Percentiles rank a stretch among this genome's conserved stretches.
These are phyloP conservation scores for Capreolus pygargus DNA, from an alignment of 2,113 vertebrate species.

Conservation along the genomic window DNA sequence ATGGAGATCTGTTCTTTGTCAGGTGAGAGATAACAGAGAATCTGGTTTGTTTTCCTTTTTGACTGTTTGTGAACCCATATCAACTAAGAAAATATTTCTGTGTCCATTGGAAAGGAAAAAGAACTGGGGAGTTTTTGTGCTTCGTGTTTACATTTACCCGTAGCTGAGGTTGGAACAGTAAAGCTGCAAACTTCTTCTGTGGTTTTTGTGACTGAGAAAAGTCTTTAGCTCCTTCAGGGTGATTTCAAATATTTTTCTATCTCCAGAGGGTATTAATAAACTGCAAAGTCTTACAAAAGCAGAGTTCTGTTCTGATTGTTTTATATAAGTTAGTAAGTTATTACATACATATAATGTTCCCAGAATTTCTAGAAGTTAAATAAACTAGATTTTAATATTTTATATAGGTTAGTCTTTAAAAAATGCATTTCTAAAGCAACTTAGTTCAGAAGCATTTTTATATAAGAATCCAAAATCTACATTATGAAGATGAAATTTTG, in stretches of 20 bases:
- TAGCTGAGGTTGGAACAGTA: not conserved
- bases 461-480: not conserved
- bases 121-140: not conserved
- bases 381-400: not conserved
- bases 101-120: not conserved
- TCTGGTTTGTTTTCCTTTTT: not conserved
- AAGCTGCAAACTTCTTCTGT: not conserved
- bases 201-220: not conserved
- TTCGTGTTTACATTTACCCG: not conserved
- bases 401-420: not conserved
- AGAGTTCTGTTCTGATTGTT: not conserved
- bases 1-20: not conserved
- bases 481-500: not conserved
- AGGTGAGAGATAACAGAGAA: not conserved
- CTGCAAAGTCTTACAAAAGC: not conserved
- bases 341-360: not conserved
- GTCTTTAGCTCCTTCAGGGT: not conserved
- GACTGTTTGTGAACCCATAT: not conserved
- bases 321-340: not conserved
- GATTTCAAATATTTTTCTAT: constrained; percentile 19
- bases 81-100: constrained; percentile 8
- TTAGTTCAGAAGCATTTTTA: constrained; percentile 25
- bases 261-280: not conserved
- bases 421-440: not conserved
- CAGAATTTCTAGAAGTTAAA: constrained; percentile 1